A percentile compares a stretch with the other conserved stretches of the same genome.
phyloP scores from a whole-genome alignment of 2,888 invertebrate species.

The Tillus elongatus region DNA sequence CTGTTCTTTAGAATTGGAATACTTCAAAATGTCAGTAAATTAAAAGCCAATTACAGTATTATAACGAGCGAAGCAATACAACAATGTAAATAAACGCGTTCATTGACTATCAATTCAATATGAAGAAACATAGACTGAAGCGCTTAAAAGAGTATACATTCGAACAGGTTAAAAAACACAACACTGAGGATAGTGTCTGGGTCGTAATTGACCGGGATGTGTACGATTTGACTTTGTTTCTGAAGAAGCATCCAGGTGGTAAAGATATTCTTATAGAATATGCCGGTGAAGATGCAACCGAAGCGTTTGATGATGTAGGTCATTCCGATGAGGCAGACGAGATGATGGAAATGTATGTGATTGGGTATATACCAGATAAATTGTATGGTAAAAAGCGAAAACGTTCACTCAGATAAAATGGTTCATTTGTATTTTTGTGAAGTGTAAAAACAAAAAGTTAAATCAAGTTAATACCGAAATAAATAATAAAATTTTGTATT shows the following conservation, averaged over 20 bases:
- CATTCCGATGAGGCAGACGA: background rate
- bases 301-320: background rate
- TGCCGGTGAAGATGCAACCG: conserved; percentile 2
- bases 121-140: background rate
- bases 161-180: background rate
- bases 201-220: background rate
- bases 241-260: background rate
- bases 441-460: too few species aligned
- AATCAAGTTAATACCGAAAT: too few species aligned
- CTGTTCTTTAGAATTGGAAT: too few species aligned
- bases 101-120: too few species aligned
- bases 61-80: too few species aligned
- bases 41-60: background rate
- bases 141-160: too few species aligned
- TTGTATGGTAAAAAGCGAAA: too few species aligned
- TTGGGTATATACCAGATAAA: too few species aligned
- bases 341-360: background rate
- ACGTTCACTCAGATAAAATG: too few species aligned
- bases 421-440: too few species aligned
- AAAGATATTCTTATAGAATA: background rate
- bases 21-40: background rate
- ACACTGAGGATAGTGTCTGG: background rate
- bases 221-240: background rate
- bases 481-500: too few species aligned
- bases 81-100: too few species aligned